Conservation (phyloP, 1,140 invertebrate genomes). For the Neodiprion virginianus region DNA sequence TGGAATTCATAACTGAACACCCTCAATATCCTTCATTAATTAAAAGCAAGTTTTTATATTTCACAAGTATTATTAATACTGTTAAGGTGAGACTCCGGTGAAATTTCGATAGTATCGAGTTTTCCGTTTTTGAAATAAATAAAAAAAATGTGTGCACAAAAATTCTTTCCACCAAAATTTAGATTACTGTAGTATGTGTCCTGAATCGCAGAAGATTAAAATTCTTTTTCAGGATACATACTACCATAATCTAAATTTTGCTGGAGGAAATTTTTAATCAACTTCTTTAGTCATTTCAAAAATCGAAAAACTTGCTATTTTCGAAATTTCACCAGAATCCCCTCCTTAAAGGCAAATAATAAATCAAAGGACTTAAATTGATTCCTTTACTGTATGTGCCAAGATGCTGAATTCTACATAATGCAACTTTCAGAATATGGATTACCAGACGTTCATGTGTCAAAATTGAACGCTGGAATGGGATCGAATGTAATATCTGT, state of each 20-base stretch:
- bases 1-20: conserved; percentile 74
- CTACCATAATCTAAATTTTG: too few species aligned
- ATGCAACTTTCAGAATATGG: conserved; percentile 75
- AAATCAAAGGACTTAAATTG: conserved; percentile 2
- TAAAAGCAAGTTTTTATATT: conserved; percentile 55
- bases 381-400: conserved; percentile 12
- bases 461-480: conserved; percentile 69
- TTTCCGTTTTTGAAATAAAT: conserved; percentile 20
- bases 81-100: background rate
- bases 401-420: conserved; percentile 19
- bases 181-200: conserved; percentile 22
- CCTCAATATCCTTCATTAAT: conserved; percentile 73
- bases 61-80: background rate
- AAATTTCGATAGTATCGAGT: conserved; percentile 60
- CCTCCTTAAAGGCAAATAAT: background rate
- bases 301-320: conserved; percentile 3
- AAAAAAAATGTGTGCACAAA: conserved; percentile 27
- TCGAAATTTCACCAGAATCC: background rate
- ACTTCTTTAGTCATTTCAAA: conserved; percentile 17
- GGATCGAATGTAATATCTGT: conserved; percentile 75
- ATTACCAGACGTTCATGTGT: conserved; percentile 75
- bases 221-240: too few species aligned
- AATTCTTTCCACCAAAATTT: conserved; percentile 21
- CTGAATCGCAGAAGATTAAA: background rate
- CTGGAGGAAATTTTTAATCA: conserved; percentile 10